Evolutionary conservation across 2,797 vertebrate species (phyloP).

Genomic region (Hippoglossus hippoglossus): DNA sequence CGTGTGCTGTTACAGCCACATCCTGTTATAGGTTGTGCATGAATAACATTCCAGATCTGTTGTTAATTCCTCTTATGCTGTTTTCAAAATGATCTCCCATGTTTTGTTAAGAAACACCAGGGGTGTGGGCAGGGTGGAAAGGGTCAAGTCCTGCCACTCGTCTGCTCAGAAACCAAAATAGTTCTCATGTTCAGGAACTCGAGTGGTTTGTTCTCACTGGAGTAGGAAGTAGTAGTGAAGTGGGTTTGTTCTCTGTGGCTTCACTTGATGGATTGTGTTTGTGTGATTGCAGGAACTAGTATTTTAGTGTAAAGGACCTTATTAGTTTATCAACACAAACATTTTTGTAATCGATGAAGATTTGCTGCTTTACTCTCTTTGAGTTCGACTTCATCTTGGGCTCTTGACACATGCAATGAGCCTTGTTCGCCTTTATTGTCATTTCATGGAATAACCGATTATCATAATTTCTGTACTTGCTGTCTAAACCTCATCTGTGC

Average conservation of each 20-base stretch:
- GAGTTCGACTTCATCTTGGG: no score
- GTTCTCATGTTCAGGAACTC: constrained; percentile 39
- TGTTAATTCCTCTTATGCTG: constrained; percentile 55
- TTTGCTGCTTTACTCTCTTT: background rate
- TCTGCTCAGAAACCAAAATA: constrained; percentile 65
- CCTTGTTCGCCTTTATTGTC: no score
- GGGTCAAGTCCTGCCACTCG: constrained; percentile 63
- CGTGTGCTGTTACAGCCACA: constrained; percentile 69
- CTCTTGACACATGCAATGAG: no score
- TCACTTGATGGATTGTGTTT: background rate
- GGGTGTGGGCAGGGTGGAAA: constrained; percentile 50
- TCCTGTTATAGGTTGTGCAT: constrained; percentile 82
- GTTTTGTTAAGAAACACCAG: constrained; percentile 75
- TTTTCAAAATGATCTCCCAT: constrained; percentile 31
- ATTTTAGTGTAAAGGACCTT: no score
- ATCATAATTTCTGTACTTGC: background rate
- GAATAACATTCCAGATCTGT: constrained; percentile 71
- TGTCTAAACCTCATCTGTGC: background rate
- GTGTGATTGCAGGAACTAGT: no score
- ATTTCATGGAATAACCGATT: background rate
- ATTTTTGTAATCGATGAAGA: no score
- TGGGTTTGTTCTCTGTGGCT: constrained; percentile 15
- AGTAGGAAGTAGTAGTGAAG: background rate
- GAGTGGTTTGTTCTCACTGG: constrained; percentile 1
- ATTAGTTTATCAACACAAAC: no score